These are phyloP conservation scores for Astropecten irregularis DNA, from an alignment of 53 echinoderm and acorn worm species.

Conservation along the genomic window DNA sequence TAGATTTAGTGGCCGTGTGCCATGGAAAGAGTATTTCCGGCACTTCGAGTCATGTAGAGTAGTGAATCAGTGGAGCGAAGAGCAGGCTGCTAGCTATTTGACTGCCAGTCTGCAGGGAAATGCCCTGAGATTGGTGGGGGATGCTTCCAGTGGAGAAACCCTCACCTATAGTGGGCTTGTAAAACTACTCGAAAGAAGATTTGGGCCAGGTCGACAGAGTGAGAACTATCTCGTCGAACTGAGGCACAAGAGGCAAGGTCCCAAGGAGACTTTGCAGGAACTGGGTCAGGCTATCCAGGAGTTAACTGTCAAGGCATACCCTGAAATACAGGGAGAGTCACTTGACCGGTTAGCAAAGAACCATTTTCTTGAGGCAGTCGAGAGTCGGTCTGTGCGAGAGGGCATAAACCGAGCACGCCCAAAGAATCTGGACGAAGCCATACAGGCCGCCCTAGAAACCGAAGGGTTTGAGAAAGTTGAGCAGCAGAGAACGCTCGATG, in stretches of 20 bases:
- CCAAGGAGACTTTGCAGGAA: background rate
- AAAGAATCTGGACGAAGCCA: background rate
- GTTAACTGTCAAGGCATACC: background rate
- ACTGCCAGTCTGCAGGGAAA: background rate
- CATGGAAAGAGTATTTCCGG: slow-evolving; percentile 1
- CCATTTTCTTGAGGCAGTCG: background rate
- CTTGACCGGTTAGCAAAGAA: slow-evolving; percentile 1
- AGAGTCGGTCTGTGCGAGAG: slow-evolving; percentile 1
- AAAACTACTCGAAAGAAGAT: background rate
- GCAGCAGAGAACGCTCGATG: background rate
- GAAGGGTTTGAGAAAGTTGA: background rate
- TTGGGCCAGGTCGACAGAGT: background rate
- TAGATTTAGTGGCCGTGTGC: slow-evolving; percentile 1
- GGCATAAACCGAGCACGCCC: background rate
- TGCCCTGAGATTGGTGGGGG: background rate
- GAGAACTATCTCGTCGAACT: background rate
- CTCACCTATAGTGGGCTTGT: background rate
- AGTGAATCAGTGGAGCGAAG: slow-evolving; percentile 1
- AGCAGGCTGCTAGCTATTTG: background rate
- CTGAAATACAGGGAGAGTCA: slow-evolving; percentile 1
- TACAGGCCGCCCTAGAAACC: background rate
- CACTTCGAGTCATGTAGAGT: background rate
- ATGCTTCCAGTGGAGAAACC: background rate
- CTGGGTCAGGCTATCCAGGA: slow-evolving; percentile 15
- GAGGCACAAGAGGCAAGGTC: background rate